A percentile compares a stretch with the other conserved stretches of the same genome.
These are phyloP conservation scores for Kryptolebias ocellatus DNA, from an alignment of 2,797 vertebrate species.

Conservation along the genomic window DNA sequence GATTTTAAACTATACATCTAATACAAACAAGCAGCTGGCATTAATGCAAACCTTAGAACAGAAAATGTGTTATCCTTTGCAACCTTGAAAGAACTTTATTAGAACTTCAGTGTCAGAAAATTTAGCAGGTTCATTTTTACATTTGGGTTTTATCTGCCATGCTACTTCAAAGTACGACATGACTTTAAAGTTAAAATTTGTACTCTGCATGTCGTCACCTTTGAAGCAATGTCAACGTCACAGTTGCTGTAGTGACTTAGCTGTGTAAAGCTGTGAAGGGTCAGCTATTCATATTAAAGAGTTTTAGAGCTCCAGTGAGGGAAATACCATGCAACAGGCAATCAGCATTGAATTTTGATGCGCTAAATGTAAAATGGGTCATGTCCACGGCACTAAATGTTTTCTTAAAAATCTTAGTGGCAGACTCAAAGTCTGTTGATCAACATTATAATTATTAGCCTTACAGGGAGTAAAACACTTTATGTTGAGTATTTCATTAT, in stretches of 20 bases:
- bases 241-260: conserved; percentile 4
- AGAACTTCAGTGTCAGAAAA: conserved; percentile 14
- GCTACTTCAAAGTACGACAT: conserved; percentile 18
- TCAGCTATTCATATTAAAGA: conserved; percentile 19
- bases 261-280: background rate
- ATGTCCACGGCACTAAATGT: background rate
- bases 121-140: conserved; percentile 27
- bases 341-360: background rate
- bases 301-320: background rate
- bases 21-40: conserved; percentile 36
- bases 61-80: conserved; percentile 22
- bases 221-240: conserved; percentile 9
- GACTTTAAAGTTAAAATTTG: conserved; percentile 30
- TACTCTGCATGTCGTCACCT: conserved; percentile 13
- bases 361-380: background rate
- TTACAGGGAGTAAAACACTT: background rate
- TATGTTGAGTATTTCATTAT: background rate
- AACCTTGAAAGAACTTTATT: conserved; percentile 28
- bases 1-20: conserved; percentile 40
- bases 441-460: background rate
- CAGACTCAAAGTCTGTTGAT: background rate
- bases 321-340: background rate
- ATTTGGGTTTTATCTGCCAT: conserved; percentile 31
- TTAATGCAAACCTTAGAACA: conserved; percentile 19
- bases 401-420: background rate